Base-by-base conservation (phyloP, 2,888 invertebrate genomes). In the Nyleta sp. region DNA sequence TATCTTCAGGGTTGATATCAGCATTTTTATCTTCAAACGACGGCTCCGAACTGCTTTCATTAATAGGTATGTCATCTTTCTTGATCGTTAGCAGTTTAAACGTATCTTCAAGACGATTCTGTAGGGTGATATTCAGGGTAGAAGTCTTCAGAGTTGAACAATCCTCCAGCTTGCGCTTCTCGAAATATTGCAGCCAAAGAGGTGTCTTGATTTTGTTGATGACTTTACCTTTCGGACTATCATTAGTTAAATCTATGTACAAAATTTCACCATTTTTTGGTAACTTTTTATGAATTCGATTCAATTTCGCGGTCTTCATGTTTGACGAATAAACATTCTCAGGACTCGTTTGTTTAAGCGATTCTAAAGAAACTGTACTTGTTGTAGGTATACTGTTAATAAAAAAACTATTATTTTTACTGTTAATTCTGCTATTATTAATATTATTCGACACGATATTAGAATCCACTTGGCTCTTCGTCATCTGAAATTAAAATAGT, bases 1-100 rank as follows among this genome's bases (percentile, higher is more conserved):
- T 33, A 71, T 57, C 57, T 67, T 68, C 46, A 33, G 31, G 15
- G 38, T n/a, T 52, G 13, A 17, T 20, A 4, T 31, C 48, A 0
- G 76, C 31, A 62, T 75, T 65, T 64, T 77, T 76, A 74, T 81
- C 83, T 84, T 85, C 86, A 73, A 73, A 81, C 83, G 84, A 84
- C 0, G 24, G 0, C 15, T 55, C 38, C 8, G n/a, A 10, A 11
- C 2, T 31, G n/a, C 7, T 28, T 24, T 52, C 35, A 3, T 22
- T 33, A 13, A 33, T n/a, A n/a, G 17, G 17, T 1, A 10, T 17
- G 5, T 31, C 52, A 7, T 44, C 59, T 3, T 31, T 42, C 6
- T 42, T 17, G 2, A 60, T 33, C 2, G 59, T 11, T 17, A 65
- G 13, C 24, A 31, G n/a, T 20, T 52, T 48, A 3, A 53, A 40